Evolutionary conservation across 2,113 vertebrate species (phyloP).

Genomic region (Scolopax mira): DNA sequence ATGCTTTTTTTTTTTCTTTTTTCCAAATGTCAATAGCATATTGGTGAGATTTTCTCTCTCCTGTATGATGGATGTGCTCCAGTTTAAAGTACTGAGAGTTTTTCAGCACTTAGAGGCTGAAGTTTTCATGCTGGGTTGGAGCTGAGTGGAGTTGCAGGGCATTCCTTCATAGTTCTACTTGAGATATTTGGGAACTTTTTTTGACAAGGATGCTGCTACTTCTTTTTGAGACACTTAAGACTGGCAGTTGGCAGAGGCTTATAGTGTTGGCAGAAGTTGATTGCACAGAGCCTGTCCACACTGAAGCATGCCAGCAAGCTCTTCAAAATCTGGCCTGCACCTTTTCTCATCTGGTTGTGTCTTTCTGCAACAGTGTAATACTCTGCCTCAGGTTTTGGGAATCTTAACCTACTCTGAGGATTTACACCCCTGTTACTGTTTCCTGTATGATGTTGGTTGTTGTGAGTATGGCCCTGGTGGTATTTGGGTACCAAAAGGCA

Average conservation of each 20-base stretch:
- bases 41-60: background rate
- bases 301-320: background rate
- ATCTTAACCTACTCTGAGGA: background rate
- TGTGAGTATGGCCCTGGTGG: background rate
- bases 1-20: background rate
- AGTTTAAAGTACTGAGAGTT: background rate
- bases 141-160: background rate
- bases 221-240: background rate
- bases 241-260: background rate
- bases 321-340: background rate
- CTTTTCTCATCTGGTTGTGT: background rate
- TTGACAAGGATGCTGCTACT: background rate
- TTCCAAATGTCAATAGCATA: background rate
- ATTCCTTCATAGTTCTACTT: background rate
- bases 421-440: background rate
- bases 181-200: background rate
- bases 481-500: accelerated
- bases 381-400: background rate
- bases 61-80: background rate
- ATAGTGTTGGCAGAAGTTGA: background rate
- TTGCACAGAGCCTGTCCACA: background rate
- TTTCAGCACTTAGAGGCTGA: background rate
- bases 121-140: background rate
- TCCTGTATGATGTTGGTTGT: background rate
- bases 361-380: background rate